phyloP scores from a whole-genome alignment of 2,113 vertebrate species.

The Saguinus midas region DNA sequence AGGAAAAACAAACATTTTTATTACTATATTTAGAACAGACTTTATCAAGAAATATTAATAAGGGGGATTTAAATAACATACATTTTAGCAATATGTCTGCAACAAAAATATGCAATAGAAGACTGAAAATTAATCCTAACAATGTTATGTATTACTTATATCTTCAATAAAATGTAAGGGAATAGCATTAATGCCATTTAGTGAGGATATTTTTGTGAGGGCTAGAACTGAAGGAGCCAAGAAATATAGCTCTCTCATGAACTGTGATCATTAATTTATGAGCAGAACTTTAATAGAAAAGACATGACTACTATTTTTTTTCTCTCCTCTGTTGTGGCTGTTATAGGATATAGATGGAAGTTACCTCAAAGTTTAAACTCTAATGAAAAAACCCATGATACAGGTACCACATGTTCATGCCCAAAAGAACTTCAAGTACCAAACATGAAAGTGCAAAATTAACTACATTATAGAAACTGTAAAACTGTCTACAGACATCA shows the following conservation, averaged over 20 bases:
- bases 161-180: neutral
- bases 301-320: neutral
- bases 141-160: neutral
- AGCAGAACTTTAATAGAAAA: neutral
- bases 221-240: neutral
- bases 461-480: neutral
- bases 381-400: neutral
- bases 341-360: neutral
- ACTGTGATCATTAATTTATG: neutral
- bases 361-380: neutral
- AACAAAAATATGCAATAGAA: neutral
- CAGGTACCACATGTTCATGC: neutral
- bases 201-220: neutral
- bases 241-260: neutral
- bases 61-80: constrained; percentile 23
- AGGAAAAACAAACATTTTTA: constrained; percentile 27
- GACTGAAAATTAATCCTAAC: neutral
- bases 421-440: neutral
- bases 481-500: neutral
- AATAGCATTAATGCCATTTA: neutral
- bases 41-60: neutral
- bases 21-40: neutral
- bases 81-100: neutral
- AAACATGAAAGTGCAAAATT: neutral
- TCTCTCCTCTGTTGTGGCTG: neutral